phyloP scores from a whole-genome alignment of 2,113 vertebrate genomes.

The Cephalopterus ornatus region DNA sequence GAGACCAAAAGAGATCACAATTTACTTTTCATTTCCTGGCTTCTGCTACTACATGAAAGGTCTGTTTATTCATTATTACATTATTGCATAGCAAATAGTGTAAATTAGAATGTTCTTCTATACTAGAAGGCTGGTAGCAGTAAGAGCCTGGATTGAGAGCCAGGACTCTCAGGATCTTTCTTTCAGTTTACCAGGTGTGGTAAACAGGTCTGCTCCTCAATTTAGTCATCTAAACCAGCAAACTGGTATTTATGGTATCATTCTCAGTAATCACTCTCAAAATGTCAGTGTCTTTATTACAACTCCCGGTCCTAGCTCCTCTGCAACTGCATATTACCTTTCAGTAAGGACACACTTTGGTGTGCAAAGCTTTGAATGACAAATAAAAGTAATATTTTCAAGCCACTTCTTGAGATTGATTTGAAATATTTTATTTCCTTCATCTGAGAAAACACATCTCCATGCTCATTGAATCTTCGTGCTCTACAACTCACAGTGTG shows the following conservation, averaged over 20 bases:
- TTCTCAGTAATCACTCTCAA: background rate
- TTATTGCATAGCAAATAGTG: background rate
- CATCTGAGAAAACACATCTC: background rate
- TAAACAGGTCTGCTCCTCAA: background rate
- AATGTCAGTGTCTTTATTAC: background rate
- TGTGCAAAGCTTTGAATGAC: background rate
- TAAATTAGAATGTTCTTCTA: background rate
- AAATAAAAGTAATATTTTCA: background rate
- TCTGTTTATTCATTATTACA: background rate
- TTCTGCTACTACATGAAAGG: background rate
- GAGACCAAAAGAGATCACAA: background rate
- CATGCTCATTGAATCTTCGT: background rate
- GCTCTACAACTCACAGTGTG: background rate
- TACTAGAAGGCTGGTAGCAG: background rate
- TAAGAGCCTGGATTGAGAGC: background rate
- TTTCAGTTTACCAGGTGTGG: background rate
- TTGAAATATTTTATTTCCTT: conserved; percentile 2
- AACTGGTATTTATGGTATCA: background rate
- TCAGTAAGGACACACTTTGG: background rate
- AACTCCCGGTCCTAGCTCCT: background rate
- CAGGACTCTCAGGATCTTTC: background rate
- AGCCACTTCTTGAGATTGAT: background rate
- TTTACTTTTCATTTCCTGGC: background rate
- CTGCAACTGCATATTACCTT: background rate
- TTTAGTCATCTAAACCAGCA: background rate